phyloP scores from a whole-genome alignment of 2,113 vertebrate genomes.

The Poeciliopsis occidentalis region DNA sequence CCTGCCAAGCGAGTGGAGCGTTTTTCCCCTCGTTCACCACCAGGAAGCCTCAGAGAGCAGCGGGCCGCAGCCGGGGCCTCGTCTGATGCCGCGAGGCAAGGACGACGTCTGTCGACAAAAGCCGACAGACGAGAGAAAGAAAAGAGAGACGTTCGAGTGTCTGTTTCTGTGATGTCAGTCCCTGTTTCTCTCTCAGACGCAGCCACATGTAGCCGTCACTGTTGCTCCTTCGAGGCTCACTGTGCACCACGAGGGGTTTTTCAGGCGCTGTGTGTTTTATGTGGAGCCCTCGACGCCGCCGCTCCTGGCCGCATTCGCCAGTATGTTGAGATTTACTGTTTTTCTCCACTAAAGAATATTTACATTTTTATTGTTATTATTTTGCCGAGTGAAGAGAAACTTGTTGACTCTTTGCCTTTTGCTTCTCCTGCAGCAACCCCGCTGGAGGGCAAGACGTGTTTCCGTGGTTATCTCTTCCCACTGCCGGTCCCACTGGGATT shows the following conservation, averaged over 20 bases:
- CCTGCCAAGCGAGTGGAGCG: constrained; percentile 68
- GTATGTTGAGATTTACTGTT: constrained; percentile 70
- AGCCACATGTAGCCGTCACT: constrained; percentile 11
- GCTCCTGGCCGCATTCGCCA: constrained; percentile 86
- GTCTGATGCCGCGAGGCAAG: constrained; percentile 45
- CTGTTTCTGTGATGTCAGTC: constrained; percentile 31
- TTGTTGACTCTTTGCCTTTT: neutral
- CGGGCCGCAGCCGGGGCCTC: constrained; percentile 67
- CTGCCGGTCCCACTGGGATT: constrained; percentile 84
- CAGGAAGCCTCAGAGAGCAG: constrained; percentile 64
- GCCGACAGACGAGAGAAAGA: constrained; percentile 12
- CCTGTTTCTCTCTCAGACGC: constrained; percentile 30
- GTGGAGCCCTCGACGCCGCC: constrained; percentile 75
- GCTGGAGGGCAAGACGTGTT: constrained; percentile 84
- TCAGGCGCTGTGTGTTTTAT: constrained; percentile 86
- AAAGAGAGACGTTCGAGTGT: constrained; percentile 4
- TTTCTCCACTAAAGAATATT: neutral
- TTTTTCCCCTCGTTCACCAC: constrained; percentile 46
- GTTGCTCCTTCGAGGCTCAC: constrained; percentile 60
- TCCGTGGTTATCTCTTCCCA: constrained; percentile 89
- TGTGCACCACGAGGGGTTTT: constrained; percentile 90
- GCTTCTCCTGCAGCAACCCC: constrained; percentile 81
- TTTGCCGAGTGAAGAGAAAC: neutral
- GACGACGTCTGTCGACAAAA: constrained; percentile 36
- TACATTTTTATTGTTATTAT: too few relatives aligned